These are phyloP conservation scores for Sminthopsis crassicaudata DNA, from an alignment of 2,113 vertebrate genomes.

Conservation along the genomic window DNA sequence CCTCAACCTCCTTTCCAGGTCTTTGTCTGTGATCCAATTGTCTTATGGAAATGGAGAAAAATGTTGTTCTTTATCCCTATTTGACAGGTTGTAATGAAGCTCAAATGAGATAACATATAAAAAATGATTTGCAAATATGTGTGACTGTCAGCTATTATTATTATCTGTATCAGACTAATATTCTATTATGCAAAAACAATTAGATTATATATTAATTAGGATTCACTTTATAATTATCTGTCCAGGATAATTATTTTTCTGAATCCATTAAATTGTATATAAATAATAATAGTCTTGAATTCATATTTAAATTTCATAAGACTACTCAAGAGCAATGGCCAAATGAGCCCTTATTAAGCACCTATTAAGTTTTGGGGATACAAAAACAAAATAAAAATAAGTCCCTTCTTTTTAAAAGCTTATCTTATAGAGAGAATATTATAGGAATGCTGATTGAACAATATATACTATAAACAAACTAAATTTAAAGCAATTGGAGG, in stretches of 20 bases:
- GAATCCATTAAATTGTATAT: neutral
- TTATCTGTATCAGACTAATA: neutral
- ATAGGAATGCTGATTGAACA: neutral
- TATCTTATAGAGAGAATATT: neutral
- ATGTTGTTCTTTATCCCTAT: neutral
- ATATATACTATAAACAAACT: neutral
- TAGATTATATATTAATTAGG: neutral
- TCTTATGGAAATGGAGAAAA: neutral
- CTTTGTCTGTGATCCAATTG: neutral
- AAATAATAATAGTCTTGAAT: neutral
- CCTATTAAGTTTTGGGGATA: neutral
- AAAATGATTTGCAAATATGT: neutral
- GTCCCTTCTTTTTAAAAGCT: neutral
- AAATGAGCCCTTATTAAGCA: neutral
- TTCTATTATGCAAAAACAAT: neutral
- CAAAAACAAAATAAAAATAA: neutral
- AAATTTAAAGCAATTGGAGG: neutral
- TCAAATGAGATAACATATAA: neutral
- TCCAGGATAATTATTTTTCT: neutral
- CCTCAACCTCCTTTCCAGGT: neutral
- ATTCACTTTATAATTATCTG: neutral
- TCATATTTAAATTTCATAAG: neutral
- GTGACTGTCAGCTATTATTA: neutral
- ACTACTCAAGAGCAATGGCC: neutral
- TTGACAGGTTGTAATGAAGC: neutral